Conservation (phyloP, 2,888 invertebrate genomes). For the Carabus problematicus region DNA sequence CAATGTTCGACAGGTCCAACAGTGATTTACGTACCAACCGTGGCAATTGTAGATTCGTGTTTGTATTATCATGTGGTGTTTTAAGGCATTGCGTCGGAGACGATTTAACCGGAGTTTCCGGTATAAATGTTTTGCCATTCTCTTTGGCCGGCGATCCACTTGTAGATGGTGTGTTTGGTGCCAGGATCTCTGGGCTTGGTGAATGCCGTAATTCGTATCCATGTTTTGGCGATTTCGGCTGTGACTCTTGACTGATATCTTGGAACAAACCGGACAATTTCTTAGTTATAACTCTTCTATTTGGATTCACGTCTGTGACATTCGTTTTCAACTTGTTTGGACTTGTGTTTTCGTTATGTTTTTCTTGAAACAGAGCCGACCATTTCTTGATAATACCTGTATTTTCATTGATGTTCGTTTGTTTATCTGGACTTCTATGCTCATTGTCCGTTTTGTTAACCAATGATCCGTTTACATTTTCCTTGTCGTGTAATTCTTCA, state of each 20-base stretch:
- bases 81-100: conserved; percentile 53
- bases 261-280: background rate
- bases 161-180: conserved; percentile 28
- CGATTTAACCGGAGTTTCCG: conserved; percentile 49
- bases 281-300: background rate
- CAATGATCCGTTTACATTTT: too few species aligned
- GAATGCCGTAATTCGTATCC: too few species aligned
- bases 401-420: background rate
- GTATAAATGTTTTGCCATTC: conserved; percentile 26
- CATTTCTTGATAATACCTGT: too few species aligned
- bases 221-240: too few species aligned
- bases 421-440: background rate
- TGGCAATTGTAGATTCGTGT: conserved; percentile 50
- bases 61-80: conserved; percentile 56
- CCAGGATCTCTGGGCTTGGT: background rate
- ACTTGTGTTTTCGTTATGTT: background rate
- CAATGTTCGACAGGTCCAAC: conserved; percentile 46
- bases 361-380: background rate
- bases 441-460: background rate
- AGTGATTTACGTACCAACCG: conserved; percentile 54
- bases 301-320: background rate
- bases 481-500: conserved; percentile 10
- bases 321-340: background rate
- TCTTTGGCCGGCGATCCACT: conserved; percentile 21
- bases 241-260: background rate